These are phyloP conservation scores for Diarsia dahlii DNA, from an alignment of 2,888 invertebrate species.

Conservation along the genomic window DNA sequence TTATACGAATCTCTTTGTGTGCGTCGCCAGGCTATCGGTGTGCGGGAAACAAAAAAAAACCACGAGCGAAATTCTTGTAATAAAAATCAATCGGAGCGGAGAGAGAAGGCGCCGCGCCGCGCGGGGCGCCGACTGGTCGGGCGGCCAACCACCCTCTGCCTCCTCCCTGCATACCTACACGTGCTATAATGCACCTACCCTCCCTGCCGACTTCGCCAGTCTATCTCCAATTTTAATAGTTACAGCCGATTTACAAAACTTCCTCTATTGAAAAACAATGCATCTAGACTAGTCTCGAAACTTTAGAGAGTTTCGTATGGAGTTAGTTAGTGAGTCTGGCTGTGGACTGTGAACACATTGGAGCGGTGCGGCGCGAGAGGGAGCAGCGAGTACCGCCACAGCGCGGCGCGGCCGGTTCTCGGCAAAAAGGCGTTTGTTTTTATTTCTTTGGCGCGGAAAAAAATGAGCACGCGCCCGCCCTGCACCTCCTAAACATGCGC, in stretches of 20 bases:
- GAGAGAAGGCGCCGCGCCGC: constrained; percentile 88
- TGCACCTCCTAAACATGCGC: constrained; percentile 91
- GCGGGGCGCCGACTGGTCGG: constrained; percentile 88
- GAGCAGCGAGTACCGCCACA: constrained; percentile 59
- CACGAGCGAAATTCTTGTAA: constrained; percentile 90
- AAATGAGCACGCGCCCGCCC: constrained; percentile 90
- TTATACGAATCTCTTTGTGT: constrained; percentile 89
- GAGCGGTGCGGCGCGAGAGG: constrained; percentile 46
- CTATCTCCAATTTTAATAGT: constrained; percentile 40
- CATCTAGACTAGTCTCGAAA: constrained; percentile 33
- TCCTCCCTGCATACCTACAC: constrained; percentile 79
- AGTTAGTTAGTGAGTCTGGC: constrained; percentile 38
- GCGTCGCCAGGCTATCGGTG: constrained; percentile 83
- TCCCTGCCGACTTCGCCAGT: constrained; percentile 64
- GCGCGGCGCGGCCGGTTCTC: constrained; percentile 80
- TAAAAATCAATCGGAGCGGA: constrained; percentile 91
- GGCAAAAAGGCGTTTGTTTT: constrained; percentile 90
- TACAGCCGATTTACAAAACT: constrained; percentile 38
- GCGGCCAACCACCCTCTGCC: constrained; percentile 75
- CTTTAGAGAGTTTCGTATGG: constrained; percentile 7
- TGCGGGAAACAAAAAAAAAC: constrained; percentile 89
- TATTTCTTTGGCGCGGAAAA: constrained; percentile 90
- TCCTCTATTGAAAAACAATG: constrained; percentile 43
- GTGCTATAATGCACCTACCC: constrained; percentile 83
- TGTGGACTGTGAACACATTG: constrained; percentile 22